A percentile compares a stretch with the other conserved stretches of the same genome.
Evolutionary conservation across 2,797 vertebrate species (phyloP).

Genomic region (Pygocentrus nattereri): DNA sequence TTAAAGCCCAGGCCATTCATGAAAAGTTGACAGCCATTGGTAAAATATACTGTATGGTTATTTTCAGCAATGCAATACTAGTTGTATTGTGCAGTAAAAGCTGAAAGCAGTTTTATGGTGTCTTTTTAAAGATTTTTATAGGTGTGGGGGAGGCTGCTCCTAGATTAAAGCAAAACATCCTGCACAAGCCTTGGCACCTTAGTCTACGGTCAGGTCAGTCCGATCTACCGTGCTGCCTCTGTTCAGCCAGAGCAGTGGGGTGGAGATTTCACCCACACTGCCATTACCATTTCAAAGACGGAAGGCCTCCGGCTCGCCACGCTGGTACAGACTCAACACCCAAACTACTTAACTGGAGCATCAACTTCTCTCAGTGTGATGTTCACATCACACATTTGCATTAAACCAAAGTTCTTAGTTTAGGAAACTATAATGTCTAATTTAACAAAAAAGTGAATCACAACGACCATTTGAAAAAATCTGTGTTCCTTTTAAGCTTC

Average conservation of each 20-base stretch:
- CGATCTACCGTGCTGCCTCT: neutral
- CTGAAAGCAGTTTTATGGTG: neutral
- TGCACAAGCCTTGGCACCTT: neutral
- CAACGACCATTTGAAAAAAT: too few relatives aligned
- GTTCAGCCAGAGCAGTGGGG: neutral
- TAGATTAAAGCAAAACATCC: neutral
- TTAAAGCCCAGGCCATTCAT: neutral
- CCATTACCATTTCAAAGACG: slow-evolving; percentile 3
- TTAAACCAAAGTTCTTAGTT: too few relatives aligned
- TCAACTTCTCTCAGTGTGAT: neutral
- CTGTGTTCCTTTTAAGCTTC: too few relatives aligned
- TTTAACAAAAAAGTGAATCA: too few relatives aligned
- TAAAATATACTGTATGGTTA: neutral
- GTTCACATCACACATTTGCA: too few relatives aligned
- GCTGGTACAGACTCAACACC: neutral
- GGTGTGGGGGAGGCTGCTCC: neutral
- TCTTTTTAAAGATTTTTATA: neutral
- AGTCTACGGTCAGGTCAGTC: neutral
- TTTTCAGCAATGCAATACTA: neutral
- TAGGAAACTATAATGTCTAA: too few relatives aligned
- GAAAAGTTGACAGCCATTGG: neutral
- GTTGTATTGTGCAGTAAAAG: neutral
- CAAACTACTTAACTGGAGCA: neutral
- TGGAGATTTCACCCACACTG: slow-evolving; percentile 4
- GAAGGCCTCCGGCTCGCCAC: neutral